These are phyloP conservation scores for Epistrophella euchroma DNA, from an alignment of 2,888 invertebrate species.

Conservation along the genomic window DNA sequence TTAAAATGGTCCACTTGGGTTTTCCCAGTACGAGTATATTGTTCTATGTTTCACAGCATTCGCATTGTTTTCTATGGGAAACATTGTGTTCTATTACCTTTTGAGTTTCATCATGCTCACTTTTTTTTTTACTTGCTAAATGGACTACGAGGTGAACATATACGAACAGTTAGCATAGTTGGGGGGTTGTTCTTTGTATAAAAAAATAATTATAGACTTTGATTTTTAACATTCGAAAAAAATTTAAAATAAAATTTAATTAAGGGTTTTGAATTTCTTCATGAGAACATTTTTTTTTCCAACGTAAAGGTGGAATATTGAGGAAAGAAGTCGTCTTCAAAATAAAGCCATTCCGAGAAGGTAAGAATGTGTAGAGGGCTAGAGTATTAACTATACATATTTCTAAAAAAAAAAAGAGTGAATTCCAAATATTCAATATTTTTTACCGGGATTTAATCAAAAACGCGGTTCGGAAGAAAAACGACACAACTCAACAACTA, in stretches of 20 bases:
- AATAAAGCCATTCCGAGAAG: too few species aligned
- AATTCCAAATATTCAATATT: too few species aligned
- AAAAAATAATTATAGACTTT: slow-evolving; percentile 62
- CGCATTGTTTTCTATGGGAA: slow-evolving; percentile 52
- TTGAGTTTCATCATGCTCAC: slow-evolving; percentile 62
- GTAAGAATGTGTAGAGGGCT: too few species aligned
- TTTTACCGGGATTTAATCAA: too few species aligned
- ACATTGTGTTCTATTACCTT: slow-evolving; percentile 57
- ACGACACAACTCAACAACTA: too few species aligned
- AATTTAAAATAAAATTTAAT: slow-evolving; percentile 38
- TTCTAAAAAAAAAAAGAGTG: too few species aligned
- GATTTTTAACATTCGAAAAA: slow-evolving; percentile 32
- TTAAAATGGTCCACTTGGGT: slow-evolving; percentile 63
- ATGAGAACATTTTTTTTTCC: slow-evolving; percentile 41
- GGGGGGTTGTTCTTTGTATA: slow-evolving; percentile 50
- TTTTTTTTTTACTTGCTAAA: slow-evolving; percentile 42
- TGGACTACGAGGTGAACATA: slow-evolving; percentile 30
- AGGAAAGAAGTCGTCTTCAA: background rate
- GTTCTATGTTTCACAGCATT: slow-evolving; percentile 31
- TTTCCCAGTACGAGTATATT: slow-evolving; percentile 33
- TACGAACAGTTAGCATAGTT: slow-evolving; percentile 16
- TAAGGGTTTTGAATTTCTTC: slow-evolving; percentile 57
- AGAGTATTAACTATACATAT: too few species aligned
- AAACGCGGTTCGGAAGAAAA: too few species aligned
- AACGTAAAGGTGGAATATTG: too few species aligned